These are phyloP conservation scores for Platycheirus rosarum DNA, from an alignment of 2,888 invertebrate species.

Conservation along the genomic window DNA sequence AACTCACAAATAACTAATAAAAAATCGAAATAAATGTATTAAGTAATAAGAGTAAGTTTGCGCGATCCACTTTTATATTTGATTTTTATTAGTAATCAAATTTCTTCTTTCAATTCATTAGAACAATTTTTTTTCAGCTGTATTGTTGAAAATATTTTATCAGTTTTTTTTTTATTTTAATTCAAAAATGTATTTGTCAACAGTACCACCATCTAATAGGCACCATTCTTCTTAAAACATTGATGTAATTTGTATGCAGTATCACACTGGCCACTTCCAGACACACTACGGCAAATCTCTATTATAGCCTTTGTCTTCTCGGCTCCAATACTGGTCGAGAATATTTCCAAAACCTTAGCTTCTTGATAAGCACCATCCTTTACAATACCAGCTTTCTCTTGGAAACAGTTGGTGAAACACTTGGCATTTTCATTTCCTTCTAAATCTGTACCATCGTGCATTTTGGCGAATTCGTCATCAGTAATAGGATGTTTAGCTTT, in stretches of 20 bases:
- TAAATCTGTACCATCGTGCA: constrained; percentile 76
- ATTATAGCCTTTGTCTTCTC: constrained; percentile 76
- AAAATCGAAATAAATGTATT: no score
- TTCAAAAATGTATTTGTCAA: no score
- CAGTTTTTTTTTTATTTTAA: no score
- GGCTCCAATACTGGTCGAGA: constrained; percentile 75
- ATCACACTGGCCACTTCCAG: constrained; percentile 78
- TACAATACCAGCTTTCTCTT: constrained; percentile 78
- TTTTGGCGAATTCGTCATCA: constrained; percentile 76
- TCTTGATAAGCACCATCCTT: constrained; percentile 77
- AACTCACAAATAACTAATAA: no score
- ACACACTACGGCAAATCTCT: constrained; percentile 75
- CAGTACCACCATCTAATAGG: constrained; percentile 14
- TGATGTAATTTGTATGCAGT: constrained; percentile 76
- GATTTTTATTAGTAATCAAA: no score
- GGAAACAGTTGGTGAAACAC: constrained; percentile 80
- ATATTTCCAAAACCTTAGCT: constrained; percentile 72
- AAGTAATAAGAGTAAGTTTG: no score
- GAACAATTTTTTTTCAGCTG: no score
- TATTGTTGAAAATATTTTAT: no score
- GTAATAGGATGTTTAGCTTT: constrained; percentile 69
- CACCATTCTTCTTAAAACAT: constrained; percentile 76
- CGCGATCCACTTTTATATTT: no score
- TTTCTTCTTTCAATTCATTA: no score
- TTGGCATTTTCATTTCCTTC: constrained; percentile 76